Conservation (phyloP, 2,797 vertebrate genomes). For the Heteromormyrus szaboi region DNA sequence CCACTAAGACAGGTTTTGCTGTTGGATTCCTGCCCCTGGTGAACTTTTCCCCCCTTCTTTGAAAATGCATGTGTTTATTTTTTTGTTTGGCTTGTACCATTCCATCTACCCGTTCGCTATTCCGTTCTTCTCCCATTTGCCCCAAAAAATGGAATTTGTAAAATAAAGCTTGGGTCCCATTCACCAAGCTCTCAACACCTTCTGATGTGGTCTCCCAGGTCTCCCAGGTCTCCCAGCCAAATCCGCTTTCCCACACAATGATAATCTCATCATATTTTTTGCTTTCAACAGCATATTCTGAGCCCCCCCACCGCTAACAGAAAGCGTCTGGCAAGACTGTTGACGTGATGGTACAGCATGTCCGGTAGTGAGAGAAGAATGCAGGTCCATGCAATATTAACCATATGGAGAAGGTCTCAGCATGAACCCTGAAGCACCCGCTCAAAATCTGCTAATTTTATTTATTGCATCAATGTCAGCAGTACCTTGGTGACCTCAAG, state of each 20-base stretch:
- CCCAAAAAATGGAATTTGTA: neutral
- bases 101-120: neutral
- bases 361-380: neutral
- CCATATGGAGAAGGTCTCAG: slow-evolving; percentile 3
- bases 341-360: slow-evolving; percentile 4
- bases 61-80: neutral
- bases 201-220: neutral
- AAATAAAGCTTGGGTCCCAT: neutral
- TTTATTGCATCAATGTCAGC: neutral
- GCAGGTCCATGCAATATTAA: slow-evolving; percentile 4
- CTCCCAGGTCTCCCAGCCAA: neutral
- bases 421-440: slow-evolving; percentile 6
- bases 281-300: neutral
- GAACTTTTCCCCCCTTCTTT: neutral
- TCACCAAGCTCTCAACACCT: neutral
- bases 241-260: neutral
- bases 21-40: neutral
- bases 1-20: neutral
- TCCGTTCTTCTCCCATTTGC: neutral
- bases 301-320: neutral
- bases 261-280: neutral
- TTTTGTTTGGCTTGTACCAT: neutral
- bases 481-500: neutral
- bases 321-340: slow-evolving; percentile 1
- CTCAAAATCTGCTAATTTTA: slow-evolving; percentile 6